Percentiles rank a stretch among this genome's conserved stretches.
Evolutionary conservation across 2,888 invertebrate species (phyloP).

Genomic region (Taphrorychus bicolor): DNA sequence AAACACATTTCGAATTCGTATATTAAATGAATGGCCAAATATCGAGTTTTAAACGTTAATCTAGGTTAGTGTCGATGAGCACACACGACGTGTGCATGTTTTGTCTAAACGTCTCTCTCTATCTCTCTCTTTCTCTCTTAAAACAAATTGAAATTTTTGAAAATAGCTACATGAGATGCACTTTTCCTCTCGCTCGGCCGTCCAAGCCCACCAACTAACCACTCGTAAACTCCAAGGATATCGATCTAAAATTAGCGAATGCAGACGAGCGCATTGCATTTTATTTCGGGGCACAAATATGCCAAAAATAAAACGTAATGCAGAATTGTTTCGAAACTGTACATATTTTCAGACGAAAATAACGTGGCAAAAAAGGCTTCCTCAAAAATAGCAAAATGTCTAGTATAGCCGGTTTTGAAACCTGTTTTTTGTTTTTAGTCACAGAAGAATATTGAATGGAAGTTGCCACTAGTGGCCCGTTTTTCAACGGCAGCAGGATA

Average conservation of each 20-base stretch:
- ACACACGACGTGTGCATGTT: constrained; percentile 1
- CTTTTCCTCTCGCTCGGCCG: not conserved
- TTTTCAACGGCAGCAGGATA: constrained; percentile 23
- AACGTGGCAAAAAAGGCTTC: not conserved
- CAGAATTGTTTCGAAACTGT: constrained; percentile 1
- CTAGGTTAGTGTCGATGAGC: constrained; percentile 12
- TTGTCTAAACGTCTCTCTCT: not conserved
- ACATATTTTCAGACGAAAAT: not conserved
- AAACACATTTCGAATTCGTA: no score
- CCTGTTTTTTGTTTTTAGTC: constrained; percentile 6
- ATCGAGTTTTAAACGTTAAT: no score
- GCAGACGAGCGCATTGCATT: constrained; percentile 14
- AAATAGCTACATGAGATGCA: constrained; percentile 8
- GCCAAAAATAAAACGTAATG: constrained; percentile 7
- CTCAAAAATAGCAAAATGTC: not conserved
- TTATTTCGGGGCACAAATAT: constrained; percentile 13
- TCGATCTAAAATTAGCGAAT: constrained; percentile 11
- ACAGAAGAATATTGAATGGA: constrained; percentile 16
- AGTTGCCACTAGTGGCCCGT: constrained; percentile 15
- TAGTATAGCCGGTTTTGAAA: constrained; percentile 4
- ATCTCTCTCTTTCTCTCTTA: no score
- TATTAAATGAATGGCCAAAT: no score
- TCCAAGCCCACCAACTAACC: no score
- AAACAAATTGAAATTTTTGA: constrained; percentile 10
- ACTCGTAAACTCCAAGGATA: constrained; percentile 13